Percentiles rank a stretch among this genome's conserved stretches.
phyloP scores from a whole-genome alignment of 2,797 vertebrate genomes.

The Synanceia verrucosa region DNA sequence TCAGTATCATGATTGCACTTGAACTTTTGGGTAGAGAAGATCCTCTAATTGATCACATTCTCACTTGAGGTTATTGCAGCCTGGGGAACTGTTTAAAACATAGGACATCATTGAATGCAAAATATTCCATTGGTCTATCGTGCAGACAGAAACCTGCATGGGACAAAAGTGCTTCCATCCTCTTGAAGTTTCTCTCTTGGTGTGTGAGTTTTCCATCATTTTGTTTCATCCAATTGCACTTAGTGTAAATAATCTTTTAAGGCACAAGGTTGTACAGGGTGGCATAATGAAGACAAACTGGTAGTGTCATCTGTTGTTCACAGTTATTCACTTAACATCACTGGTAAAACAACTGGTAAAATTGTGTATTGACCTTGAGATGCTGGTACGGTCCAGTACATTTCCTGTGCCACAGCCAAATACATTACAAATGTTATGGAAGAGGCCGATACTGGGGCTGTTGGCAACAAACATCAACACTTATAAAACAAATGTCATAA shows the following conservation, averaged over 20 bases:
- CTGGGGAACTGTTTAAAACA: not conserved
- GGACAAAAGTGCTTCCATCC: not conserved
- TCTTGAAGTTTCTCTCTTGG: not conserved
- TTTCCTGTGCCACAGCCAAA: slow-evolving; percentile 25
- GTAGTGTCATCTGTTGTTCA: not conserved
- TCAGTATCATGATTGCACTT: not conserved
- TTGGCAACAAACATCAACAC: not conserved
- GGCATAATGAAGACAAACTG: not conserved
- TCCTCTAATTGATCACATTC: not conserved
- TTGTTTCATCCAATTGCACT: slow-evolving; percentile 37
- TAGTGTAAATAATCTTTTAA: slow-evolving; percentile 49
- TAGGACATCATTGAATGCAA: slow-evolving; percentile 7
- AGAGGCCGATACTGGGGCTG: slow-evolving; percentile 1
- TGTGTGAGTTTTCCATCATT: not conserved
- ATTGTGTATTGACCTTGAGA: not conserved
- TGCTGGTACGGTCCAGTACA: not conserved
- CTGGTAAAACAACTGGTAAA: slow-evolving; percentile 1
- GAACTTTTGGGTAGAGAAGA: not conserved
- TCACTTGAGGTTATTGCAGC: not conserved
- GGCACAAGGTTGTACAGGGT: slow-evolving; percentile 40
- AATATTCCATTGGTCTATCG: not conserved
- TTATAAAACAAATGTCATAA: slow-evolving; percentile 12
- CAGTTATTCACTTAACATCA: slow-evolving; percentile 4
- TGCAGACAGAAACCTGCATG: not conserved
- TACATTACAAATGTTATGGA: slow-evolving; percentile 6